Evolutionary conservation across 2,113 vertebrate genomes (phyloP).

Genomic region (Bubo blakistoni): DNA sequence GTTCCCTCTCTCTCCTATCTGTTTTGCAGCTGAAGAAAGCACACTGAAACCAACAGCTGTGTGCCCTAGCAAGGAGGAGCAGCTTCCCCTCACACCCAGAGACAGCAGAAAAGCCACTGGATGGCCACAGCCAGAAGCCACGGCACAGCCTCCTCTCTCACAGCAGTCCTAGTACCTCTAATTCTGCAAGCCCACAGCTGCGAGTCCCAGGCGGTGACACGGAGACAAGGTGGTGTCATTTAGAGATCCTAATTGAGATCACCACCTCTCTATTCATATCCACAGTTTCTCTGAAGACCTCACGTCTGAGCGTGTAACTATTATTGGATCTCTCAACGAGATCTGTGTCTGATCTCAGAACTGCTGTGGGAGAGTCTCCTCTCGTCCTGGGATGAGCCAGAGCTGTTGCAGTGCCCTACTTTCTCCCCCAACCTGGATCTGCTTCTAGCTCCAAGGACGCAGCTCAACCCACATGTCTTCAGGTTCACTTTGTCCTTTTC

Average conservation of each 20-base stretch:
- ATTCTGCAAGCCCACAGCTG: not conserved
- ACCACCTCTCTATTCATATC: not conserved
- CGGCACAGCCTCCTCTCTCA: fast-evolving
- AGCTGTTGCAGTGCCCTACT: not conserved
- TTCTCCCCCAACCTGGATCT: not conserved
- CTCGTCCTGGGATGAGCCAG: fast-evolving
- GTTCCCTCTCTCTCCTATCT: not conserved
- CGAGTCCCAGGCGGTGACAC: fast-evolving
- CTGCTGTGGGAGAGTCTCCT: not conserved
- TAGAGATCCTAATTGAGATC: not conserved
- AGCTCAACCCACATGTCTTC: not conserved
- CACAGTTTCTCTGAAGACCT: not conserved
- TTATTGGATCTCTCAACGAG: not conserved
- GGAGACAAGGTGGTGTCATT: not conserved
- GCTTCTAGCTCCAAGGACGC: not conserved
- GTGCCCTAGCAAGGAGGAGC: not conserved
- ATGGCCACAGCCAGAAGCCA: not conserved
- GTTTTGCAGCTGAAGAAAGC: not conserved
- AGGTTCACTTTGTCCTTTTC: not conserved
- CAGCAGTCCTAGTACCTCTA: not conserved
- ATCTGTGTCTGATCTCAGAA: not conserved
- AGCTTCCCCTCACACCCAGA: not conserved
- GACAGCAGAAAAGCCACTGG: not conserved
- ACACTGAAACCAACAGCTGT: not conserved
- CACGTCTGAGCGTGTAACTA: fast-evolving